These are phyloP conservation scores for Drosophila sechellia DNA, from an alignment of 1,140 invertebrate species.

Conservation along the genomic window DNA sequence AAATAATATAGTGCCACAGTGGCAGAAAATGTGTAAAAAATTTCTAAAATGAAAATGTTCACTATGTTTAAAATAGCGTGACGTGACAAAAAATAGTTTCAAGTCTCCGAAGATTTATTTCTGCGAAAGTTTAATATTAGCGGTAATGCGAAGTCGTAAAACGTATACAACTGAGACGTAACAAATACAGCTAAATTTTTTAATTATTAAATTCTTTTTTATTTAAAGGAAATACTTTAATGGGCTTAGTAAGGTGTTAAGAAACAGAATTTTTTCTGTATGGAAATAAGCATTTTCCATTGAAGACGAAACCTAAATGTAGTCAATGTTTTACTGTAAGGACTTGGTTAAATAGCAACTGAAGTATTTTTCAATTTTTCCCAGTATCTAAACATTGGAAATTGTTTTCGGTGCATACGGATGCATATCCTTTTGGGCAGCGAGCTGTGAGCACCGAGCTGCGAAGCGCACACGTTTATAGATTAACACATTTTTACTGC, in stretches of 20 bases:
- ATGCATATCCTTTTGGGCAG: slow-evolving; percentile 32
- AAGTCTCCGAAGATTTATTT: background rate
- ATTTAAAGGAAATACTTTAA: background rate
- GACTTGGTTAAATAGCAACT: background rate
- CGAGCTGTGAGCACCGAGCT: slow-evolving; percentile 21
- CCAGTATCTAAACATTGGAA: background rate
- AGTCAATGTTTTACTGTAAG: too few relatives aligned
- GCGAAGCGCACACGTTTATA: slow-evolving; percentile 72
- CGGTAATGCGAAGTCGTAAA: background rate
- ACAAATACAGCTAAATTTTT: too few relatives aligned
- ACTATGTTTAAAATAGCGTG: background rate
- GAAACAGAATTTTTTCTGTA: too few relatives aligned
- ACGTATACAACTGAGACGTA: too few relatives aligned
- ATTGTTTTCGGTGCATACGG: slow-evolving; percentile 10
- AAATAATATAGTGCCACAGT: slow-evolving; percentile 63
- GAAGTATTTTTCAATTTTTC: background rate
- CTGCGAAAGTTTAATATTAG: background rate
- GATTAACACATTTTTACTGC: slow-evolving; percentile 83
- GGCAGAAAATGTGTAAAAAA: slow-evolving; percentile 1
- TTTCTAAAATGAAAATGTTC: too few relatives aligned
- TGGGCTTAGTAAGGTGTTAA: background rate
- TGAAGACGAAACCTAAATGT: too few relatives aligned
- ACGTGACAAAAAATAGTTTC: background rate
- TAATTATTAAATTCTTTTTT: too few relatives aligned
- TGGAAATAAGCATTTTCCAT: too few relatives aligned